phyloP scores from a whole-genome alignment of 1,140 invertebrate species.

The Plodia interpunctella region DNA sequence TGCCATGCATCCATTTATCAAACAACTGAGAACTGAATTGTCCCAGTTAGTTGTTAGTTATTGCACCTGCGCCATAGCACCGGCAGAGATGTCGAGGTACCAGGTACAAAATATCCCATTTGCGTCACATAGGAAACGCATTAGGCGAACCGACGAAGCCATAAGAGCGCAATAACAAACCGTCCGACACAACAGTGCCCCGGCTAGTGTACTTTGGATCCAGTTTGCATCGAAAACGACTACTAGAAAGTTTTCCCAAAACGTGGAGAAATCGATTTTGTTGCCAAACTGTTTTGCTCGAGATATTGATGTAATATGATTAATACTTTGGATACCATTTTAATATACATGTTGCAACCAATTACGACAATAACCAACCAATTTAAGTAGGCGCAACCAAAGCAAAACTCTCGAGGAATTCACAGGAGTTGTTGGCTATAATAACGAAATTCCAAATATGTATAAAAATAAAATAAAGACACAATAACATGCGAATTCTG shows the following conservation, averaged over 20 bases:
- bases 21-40: constrained; percentile 16
- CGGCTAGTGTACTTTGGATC: not conserved
- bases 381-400: too few species aligned
- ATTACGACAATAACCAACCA: too few species aligned
- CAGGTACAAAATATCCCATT: constrained; percentile 52
- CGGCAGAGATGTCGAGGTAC: constrained; percentile 3
- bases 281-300: too few species aligned
- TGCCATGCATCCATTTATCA: not conserved
- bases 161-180: constrained; percentile 69
- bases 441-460: too few species aligned
- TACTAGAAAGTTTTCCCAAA: not conserved
- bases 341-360: too few species aligned
- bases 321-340: too few species aligned
- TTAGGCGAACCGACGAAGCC: constrained; percentile 50
- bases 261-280: not conserved
- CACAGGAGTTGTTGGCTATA: too few species aligned
- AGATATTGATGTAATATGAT: too few species aligned
- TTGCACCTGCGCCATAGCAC: constrained; percentile 32
- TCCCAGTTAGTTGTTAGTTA: constrained; percentile 20
- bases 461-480: too few species aligned
- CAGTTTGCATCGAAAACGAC: not conserved
- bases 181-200: constrained; percentile 32
- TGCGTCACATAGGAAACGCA: constrained; percentile 70
- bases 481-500: too few species aligned
- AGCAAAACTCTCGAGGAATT: too few species aligned